These are phyloP conservation scores for Neoitamus cyanurus DNA, from an alignment of 2,888 invertebrate genomes.

Conservation along the genomic window DNA sequence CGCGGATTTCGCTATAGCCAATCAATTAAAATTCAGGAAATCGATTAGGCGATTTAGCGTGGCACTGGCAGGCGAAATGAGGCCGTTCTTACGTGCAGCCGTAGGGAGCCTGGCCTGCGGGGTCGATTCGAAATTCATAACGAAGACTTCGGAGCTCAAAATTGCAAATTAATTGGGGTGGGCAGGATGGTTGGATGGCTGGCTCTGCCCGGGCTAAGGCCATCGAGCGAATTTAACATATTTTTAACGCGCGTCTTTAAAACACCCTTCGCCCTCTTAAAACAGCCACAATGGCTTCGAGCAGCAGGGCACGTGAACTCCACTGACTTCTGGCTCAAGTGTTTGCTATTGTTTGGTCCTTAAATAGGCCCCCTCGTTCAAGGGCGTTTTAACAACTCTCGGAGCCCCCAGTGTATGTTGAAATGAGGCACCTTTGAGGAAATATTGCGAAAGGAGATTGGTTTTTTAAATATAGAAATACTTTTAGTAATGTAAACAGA, in stretches of 20 bases:
- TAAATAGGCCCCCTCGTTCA: not conserved
- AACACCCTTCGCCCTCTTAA: not conserved
- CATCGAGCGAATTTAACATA: not conserved
- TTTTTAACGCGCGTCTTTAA: not conserved
- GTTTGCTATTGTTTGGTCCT: not conserved
- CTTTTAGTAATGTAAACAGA: no score
- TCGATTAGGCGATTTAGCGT: not conserved
- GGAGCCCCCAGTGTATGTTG: not conserved
- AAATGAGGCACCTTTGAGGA: not conserved
- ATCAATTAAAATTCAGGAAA: not conserved
- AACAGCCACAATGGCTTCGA: not conserved
- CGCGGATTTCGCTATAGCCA: not conserved
- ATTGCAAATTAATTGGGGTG: not conserved
- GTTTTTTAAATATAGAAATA: not conserved
- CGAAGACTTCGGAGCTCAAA: not conserved
- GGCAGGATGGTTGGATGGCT: not conserved
- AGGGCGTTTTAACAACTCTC: not conserved
- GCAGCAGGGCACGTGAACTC: not conserved
- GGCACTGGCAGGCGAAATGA: not conserved
- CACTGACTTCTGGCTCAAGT: not conserved
- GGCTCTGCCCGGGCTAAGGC: not conserved
- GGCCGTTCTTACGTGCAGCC: not conserved
- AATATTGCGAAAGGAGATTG: not conserved
- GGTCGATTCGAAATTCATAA: not conserved
- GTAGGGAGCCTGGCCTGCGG: not conserved